Evolutionary conservation across 2,888 invertebrate species (phyloP), one percentile per base, ranked within the genome.

Genomic region (Meandrusa payeni): DNA sequence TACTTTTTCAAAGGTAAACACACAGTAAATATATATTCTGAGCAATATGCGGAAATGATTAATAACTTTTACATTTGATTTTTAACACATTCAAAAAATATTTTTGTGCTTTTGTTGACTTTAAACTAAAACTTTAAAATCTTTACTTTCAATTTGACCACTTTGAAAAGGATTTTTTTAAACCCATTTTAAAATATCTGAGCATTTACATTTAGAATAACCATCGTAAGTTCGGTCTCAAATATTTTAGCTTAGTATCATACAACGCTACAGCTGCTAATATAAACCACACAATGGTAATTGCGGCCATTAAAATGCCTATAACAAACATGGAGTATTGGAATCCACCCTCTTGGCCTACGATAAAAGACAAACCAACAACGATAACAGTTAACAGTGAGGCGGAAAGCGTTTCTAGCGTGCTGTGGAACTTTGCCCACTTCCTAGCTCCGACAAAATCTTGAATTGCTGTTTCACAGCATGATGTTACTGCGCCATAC

Each of bases 361-460:
- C 57, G 6, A 73, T 48, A 38, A 76, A 73, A 9, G 70, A 69
- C 27, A 83, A 55, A 20, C 75, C 76, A 2, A 66, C 41, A 5
- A 72, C 64, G 50, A 87, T 78, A 24, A 63, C 40, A 26, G 73
- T 64, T 37, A 89, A 59, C 28, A 81, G 52, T 19, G 61, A 48
- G 7, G 75, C 83, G 2, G 88, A 80, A 3, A 82, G 48, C 3
- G 81, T 85, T 68, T 89, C 88, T 29, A 89, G 51, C 2, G 88
- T 61, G 45, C 89, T 88, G 42, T 87, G 80, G 3, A 89, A 51
- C 55, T 82, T 80, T 0, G 82, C 75, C 88, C 88, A 89, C 52
- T 82, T 86, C 24, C 86, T 69, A 6, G 75, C 72, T 1, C 89
- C 89, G 1, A 89, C 74, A 46, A 85, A 89, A 31, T 82, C 81